Percentiles rank a stretch among this genome's conserved stretches.
These are phyloP conservation scores for Phortica okadai DNA, from an alignment of 2,888 invertebrate species.

Conservation along the genomic window DNA sequence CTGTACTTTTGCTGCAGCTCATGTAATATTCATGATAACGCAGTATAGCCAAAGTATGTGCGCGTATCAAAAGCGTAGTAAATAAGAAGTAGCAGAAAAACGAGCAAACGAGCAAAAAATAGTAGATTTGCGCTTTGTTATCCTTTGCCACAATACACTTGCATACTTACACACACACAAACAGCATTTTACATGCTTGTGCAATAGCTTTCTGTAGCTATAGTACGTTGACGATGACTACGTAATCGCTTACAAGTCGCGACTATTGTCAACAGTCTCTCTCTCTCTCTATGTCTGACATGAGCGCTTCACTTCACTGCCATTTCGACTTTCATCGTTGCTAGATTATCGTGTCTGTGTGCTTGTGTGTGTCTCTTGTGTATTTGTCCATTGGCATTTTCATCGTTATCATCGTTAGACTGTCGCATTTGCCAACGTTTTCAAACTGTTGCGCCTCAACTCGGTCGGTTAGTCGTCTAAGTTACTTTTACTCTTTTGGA, in stretches of 20 bases:
- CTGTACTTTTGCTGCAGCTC: conserved; percentile 52
- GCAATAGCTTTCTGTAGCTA: conserved; percentile 1
- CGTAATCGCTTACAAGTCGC: too few relatives aligned
- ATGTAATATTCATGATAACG: conserved; percentile 69
- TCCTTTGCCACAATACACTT: conserved; percentile 2
- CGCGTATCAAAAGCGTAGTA: conserved; percentile 38
- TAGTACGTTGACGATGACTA: too few relatives aligned
- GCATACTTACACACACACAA: background rate
- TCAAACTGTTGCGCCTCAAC: conserved; percentile 23
- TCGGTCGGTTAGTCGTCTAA: background rate
- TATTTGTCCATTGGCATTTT: background rate
- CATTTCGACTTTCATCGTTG: too few relatives aligned
- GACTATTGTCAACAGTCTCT: too few relatives aligned
- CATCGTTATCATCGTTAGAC: conserved; percentile 19
- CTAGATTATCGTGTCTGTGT: background rate
- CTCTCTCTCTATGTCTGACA: background rate
- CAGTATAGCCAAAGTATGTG: conserved; percentile 36
- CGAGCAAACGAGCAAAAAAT: background rate
- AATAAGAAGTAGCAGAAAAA: background rate
- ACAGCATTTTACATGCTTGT: background rate
- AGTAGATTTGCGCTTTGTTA: conserved; percentile 14
- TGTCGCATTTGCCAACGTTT: conserved; percentile 7
- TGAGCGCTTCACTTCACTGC: background rate
- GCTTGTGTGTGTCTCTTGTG: background rate
- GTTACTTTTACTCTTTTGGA: conserved; percentile 5